Base-by-base conservation (phyloP, 92 coral and sea anemone genomes). In the Epizoanthus rinbou region DNA sequence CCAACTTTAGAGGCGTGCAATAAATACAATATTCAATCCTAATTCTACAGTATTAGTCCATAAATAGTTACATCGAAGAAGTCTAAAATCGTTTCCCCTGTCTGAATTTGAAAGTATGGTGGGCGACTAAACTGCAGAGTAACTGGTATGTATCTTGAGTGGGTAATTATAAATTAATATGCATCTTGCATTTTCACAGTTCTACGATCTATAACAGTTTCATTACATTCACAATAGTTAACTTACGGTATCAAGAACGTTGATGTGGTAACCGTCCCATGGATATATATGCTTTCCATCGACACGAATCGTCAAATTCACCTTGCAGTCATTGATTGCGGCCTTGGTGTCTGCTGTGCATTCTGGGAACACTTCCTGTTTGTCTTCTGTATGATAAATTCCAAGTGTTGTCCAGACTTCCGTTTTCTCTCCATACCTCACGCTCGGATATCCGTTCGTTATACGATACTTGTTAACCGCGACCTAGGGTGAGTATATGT, bases 331-430 rank as follows among this genome's bases (percentile, higher is more conserved):
- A 13, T n/a, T 43, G 31, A 70, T 70, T 2, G 3, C 18, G 3
- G 75, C 75, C 57, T 70, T 70, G 43, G 15, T 21, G 57, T 70
- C 75, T 9, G 75, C 35, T 14, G 75, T 19, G 75, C 75, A 70
- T 41, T 70, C 24, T 37, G 75, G 75, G 75, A 31, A 66, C 22
- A 66, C 33, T 23, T 66, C 8, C 9, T 31, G 72, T 66, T 41
- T 66, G 72, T 66, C 72, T 7, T 17, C 72, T 13, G 47, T 66
- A 23, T 66, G 72, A 28, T 41, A 35, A 66, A 66, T 18, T 16
- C 72, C 72, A 11, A 70, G 47, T 6, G 56, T 54, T 70, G 10
- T 56, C 75, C 75, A 70, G 31, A 43, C 22, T 21, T 70, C 57
- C 57, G 18, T 56, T 33, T 70, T 70, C 2, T 70, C 75, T 31